phyloP scores from a whole-genome alignment of 1,140 invertebrate genomes.

The Bombus sibiricus region DNA sequence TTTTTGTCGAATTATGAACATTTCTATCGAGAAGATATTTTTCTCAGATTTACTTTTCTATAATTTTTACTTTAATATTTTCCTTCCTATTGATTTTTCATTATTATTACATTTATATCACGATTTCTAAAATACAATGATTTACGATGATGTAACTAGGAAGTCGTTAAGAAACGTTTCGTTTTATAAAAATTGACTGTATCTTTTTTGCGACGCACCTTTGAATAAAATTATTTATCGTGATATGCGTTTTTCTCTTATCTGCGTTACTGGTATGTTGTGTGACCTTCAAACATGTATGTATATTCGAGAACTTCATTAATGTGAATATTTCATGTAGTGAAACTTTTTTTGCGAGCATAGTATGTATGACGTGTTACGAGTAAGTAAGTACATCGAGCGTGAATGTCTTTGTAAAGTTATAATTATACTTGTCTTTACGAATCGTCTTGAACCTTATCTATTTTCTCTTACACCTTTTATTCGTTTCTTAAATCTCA shows the following conservation, averaged over 20 bases:
- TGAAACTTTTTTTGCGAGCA: slow-evolving; percentile 15
- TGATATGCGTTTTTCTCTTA: slow-evolving; percentile 33
- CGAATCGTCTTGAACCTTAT: not conserved
- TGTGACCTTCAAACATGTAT: slow-evolving; percentile 6
- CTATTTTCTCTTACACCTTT: not conserved
- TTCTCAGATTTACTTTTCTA: not conserved
- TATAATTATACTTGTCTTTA: not conserved
- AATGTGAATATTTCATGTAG: slow-evolving; percentile 34
- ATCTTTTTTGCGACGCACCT: not conserved
- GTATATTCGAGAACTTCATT: slow-evolving; percentile 28
- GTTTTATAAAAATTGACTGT: not conserved
- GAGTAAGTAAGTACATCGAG: not conserved
- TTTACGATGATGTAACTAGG: slow-evolving; percentile 20
- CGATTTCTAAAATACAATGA: not conserved
- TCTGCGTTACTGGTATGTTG: not conserved
- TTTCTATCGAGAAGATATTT: not conserved
- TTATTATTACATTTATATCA: not conserved
- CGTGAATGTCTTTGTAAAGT: not conserved
- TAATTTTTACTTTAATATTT: not conserved
- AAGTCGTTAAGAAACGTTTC: not conserved
- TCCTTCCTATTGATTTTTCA: not conserved
- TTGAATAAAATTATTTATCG: slow-evolving; percentile 23
- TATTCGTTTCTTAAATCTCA: not conserved
- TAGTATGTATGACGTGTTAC: slow-evolving; percentile 15
- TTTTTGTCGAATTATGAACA: not conserved